Evolutionary conservation across 92 coral and sea anemone genomes (phyloP), one percentile per base, ranked within the genome.

Genomic region (Bergia sp.): DNA sequence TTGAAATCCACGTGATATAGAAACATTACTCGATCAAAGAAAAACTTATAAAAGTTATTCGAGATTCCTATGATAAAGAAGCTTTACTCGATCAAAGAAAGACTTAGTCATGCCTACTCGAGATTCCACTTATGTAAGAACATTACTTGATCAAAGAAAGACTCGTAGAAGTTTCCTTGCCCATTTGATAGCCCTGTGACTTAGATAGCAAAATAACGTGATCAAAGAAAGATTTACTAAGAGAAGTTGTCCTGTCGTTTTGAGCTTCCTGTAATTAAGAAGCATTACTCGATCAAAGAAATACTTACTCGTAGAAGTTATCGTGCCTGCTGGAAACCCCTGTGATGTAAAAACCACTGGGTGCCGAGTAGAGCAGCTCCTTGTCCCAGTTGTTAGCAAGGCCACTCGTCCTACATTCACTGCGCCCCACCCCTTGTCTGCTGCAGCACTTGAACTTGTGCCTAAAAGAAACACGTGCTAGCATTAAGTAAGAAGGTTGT

Each of bases 371-470:
- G 7, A 39, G 67, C 75, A 84, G 42, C 43, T 71, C 87, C 67
- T 84, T 45, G 87, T 84, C 87, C 61, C 44, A 84, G 9, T 84
- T 55, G 40, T 84, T 84, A 5, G 29, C 87, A 45, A 21, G 44
- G 53, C 64, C 79, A 37, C 43, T 44, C 65, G 40, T 84, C 64
- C 36, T 72, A 38, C 87, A 84, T 15, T 47, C 87, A 29, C 58
- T 84, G 47, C 87, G 87, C 4, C 87, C 87, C 3, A 73, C 65
- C 1, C 74, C 66, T 71, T 36, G 23, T 15, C 41, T 84, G 44
- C 23, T 84, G 87, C 87, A 84, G 87, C 87, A 84, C 43, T 84
- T 84, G 67, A 84, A 84, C 44, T 71, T 84, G 66, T 84, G 87
- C 79, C 87, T 84, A 65, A 66, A 29, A 82, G 15, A 6, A 6